Conservation (phyloP, 2,888 invertebrate species). For the Tetanocera ferruginea region DNA sequence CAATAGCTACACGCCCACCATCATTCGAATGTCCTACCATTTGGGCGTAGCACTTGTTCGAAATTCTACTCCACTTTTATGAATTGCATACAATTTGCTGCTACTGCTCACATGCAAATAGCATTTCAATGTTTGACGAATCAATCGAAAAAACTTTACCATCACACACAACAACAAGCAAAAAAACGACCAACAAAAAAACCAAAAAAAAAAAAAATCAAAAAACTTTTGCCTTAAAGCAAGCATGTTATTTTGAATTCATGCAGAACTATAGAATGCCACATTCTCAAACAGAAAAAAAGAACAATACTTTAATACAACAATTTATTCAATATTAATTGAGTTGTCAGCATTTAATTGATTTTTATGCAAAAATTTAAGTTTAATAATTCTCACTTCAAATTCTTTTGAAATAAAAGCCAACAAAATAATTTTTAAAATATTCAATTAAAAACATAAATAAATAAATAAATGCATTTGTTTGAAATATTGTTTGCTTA, state of each 20-base stretch:
- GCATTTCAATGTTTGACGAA: slow-evolving; percentile 14
- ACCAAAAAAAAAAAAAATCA: neutral
- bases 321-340: too few species aligned
- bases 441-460: too few species aligned
- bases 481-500: too few species aligned
- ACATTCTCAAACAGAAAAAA: too few species aligned
- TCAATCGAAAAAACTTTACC: neutral
- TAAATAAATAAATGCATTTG: too few species aligned
- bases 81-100: neutral
- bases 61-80: neutral
- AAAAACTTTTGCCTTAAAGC: neutral
- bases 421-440: too few species aligned
- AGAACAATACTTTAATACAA: too few species aligned
- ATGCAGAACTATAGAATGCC: slow-evolving; percentile 12
- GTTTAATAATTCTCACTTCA: too few species aligned
- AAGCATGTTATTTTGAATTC: slow-evolving; percentile 23
- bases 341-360: too few species aligned
- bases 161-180: neutral
- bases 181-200: neutral
- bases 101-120: slow-evolving; percentile 16
- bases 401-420: too few species aligned
- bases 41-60: neutral
- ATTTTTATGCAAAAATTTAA: too few species aligned
- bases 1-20: neutral
- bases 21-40: too few species aligned